phyloP scores from a whole-genome alignment of 1,140 invertebrate species.

The Hypsibius dujardini region DNA sequence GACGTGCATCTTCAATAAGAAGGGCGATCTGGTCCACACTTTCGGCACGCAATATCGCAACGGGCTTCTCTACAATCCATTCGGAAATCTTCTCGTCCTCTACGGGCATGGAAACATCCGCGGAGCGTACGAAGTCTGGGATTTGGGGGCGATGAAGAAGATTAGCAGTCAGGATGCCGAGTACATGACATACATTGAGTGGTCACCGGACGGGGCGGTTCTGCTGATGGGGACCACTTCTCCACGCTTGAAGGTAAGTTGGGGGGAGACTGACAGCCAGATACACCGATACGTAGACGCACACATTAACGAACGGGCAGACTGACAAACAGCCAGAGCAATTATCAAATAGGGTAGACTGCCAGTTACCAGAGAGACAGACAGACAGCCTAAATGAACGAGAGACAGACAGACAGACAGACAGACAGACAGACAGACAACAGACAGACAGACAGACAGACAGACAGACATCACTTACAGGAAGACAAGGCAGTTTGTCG shows the following conservation, averaged over 20 bases:
- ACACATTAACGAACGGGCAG: no score
- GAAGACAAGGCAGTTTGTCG: no score
- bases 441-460: no score
- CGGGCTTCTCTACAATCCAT: constrained; percentile 5
- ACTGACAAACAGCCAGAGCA: no score
- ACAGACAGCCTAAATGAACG: no score
- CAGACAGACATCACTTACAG: no score
- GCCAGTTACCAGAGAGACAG: no score
- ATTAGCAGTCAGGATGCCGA: background rate
- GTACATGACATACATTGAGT: constrained; percentile 16
- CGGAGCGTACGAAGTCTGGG: constrained; percentile 6
- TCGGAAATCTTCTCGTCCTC: background rate
- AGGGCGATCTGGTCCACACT: constrained; percentile 11
- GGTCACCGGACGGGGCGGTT: background rate
- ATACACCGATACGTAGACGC: no score
- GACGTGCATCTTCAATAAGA: constrained; percentile 12
- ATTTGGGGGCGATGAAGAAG: constrained; percentile 1
- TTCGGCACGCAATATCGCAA: constrained; percentile 7
- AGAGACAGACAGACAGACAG: no score
- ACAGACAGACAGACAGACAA: no score
- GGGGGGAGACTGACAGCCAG: background rate
- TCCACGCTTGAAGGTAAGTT: background rate
- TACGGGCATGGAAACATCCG: constrained; percentile 14
- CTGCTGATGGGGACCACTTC: constrained; percentile 9
- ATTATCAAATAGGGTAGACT: no score